These are phyloP conservation scores for Lineus longissimus DNA, from an alignment of 1,140 invertebrate genomes.

Conservation along the genomic window DNA sequence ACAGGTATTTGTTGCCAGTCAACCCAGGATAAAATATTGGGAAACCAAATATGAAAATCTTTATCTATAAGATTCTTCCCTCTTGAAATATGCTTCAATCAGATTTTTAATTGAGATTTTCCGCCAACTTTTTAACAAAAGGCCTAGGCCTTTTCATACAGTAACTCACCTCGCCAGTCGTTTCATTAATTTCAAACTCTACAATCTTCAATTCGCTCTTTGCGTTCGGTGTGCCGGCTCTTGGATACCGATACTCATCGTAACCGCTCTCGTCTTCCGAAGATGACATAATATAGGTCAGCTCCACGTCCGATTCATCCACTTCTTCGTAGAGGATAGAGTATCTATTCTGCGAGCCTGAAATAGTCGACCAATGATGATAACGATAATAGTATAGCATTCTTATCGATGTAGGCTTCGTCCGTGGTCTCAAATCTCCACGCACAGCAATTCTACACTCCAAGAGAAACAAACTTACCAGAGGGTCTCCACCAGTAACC, in stretches of 20 bases:
- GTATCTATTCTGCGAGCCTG: constrained; percentile 64
- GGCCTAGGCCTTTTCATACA: not conserved
- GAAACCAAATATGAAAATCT: no score
- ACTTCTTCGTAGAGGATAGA: constrained; percentile 94
- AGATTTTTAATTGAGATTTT: no score
- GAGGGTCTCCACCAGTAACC: constrained; percentile 96
- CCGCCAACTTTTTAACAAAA: no score
- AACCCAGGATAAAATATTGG: no score
- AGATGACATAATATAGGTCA: constrained; percentile 72
- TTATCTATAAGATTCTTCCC: no score
- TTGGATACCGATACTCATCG: constrained; percentile 88
- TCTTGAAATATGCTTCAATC: no score
- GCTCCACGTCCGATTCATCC: constrained; percentile 89
- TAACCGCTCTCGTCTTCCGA: constrained; percentile 59
- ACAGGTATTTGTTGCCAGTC: no score
- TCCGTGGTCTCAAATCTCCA: not conserved
- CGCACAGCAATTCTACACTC: not conserved
- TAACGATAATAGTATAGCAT: not conserved
- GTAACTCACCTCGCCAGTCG: constrained; percentile 65
- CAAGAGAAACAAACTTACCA: no score
- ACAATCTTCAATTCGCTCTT: constrained; percentile 83
- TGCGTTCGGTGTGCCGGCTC: constrained; percentile 82
- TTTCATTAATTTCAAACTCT: constrained; percentile 69
- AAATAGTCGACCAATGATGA: constrained; percentile 9
- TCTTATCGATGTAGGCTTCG: not conserved